Base-by-base conservation (phyloP, 2,888 invertebrate genomes). In the Mantis religiosa region DNA sequence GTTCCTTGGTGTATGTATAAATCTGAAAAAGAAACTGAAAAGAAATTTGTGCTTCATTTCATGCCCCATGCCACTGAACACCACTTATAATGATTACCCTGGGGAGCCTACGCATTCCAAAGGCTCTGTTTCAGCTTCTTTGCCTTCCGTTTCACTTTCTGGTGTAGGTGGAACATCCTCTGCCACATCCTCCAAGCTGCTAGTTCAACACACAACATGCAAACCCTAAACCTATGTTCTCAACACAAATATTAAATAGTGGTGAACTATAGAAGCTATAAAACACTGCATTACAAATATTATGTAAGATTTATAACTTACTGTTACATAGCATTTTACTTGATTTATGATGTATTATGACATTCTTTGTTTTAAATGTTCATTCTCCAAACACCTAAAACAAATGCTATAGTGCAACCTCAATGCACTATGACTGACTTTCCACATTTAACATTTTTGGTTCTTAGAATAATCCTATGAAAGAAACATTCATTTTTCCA, bases 141-240 rank as follows among this genome's bases (percentile, higher is more conserved):
- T 71, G 20, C 54, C 54, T 27, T 54, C 81, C 28, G 71, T 20
- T 81, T 71, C 86, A 27, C 28, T 81, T 28, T 47, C 86, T 71
- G 86, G 28, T 71, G 28, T 81, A 84, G 81, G 83, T 82, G 84
- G 85, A 34, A 87, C 27, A 54, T 87, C 88, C 81, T 88, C 88
- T 82, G 85, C 82, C 82, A 88, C 88, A 54, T 85, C 84, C 82
- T 88, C 88, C 85, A 88, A 82, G 47, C 88, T 88, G 85, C 30
- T 82, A 87, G 28, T 54, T 54, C 41, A 30, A 28, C 30, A 87
- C 20, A 85, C 85, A 85, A 85, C 41, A 41, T 54, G 41, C 54
- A 34, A 85, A 30, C 41, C 47, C 47, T 28, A 47, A n/a, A 85
- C 28, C 28, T 12, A 34, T 85, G 12, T 85, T 27, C 9, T 85